Conservation (phyloP, 1,140 invertebrate genomes). For the Drosophila grimshawi region DNA sequence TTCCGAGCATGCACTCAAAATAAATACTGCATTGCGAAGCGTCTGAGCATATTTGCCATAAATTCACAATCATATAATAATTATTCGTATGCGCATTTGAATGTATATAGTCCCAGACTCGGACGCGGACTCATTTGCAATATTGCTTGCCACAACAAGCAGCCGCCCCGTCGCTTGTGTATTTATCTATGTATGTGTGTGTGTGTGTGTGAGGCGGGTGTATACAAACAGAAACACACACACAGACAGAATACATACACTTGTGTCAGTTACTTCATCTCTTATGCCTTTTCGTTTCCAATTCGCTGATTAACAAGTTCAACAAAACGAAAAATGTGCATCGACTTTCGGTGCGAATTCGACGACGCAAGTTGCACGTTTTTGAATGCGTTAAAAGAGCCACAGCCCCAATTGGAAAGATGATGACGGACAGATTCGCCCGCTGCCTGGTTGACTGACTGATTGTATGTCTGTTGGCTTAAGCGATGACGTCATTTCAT, state of each 20-base stretch:
- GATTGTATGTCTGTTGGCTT: slow-evolving; percentile 16
- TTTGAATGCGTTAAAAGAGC: slow-evolving; percentile 45
- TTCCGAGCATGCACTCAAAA: background rate
- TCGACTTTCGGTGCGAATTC: slow-evolving; percentile 71
- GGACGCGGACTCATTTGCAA: slow-evolving; percentile 37
- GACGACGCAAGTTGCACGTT: slow-evolving; percentile 63
- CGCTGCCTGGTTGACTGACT: slow-evolving; percentile 1
- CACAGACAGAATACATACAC: slow-evolving; percentile 17
- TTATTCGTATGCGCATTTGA: slow-evolving; percentile 38
- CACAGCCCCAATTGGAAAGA: slow-evolving; percentile 21
- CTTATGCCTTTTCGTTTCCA: slow-evolving; percentile 79
- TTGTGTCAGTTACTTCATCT: slow-evolving; percentile 76
- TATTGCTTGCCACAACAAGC: slow-evolving; percentile 38
- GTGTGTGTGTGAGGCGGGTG: slow-evolving; percentile 17
- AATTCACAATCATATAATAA: slow-evolving; percentile 37
- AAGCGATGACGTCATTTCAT: slow-evolving; percentile 32
- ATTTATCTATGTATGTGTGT: slow-evolving; percentile 2
- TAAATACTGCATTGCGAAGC: background rate
- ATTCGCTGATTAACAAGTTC: slow-evolving; percentile 83
- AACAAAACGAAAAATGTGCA: slow-evolving; percentile 66
- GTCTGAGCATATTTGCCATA: background rate
- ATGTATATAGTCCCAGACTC: slow-evolving; percentile 20
- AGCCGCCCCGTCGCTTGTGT: slow-evolving; percentile 24
- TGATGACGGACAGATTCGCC: background rate
- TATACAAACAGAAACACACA: slow-evolving; percentile 17